Evolutionary conservation across 2,113 vertebrate species (phyloP), one percentile per base, ranked within the genome.

Genomic region (Oriolus oriolus): DNA sequence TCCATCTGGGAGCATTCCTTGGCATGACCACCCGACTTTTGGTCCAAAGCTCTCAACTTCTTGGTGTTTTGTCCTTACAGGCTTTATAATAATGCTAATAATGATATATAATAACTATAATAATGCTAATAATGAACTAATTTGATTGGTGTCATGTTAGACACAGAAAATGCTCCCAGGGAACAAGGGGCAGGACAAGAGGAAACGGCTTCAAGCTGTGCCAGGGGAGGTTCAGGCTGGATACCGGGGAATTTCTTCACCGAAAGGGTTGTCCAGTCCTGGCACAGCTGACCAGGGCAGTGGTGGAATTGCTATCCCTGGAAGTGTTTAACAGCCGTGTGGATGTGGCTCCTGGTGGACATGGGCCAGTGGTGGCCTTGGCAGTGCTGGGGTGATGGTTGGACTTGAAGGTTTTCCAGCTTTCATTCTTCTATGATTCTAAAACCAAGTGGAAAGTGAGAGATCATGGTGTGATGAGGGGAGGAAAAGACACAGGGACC

Each of bases 171-270:
- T 0, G 2, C 4, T 22, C n/a, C 39, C 26, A 35, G 20, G 44
- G 21, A 60, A 19, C 33, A 44, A 45, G 61, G 22, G 37, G 4
- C 14, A 37, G 63, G 45, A 59, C 17, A 52, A 59, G 45, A n/a
- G 1, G 1, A 56, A 65, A 56, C 0, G 0, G 4, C 21, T 44
- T 18, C 27, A 24, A 5, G 19, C 10, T 49, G 42, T 57, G 16
- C 35, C 42, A 37, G 63, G 18, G 22, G 33, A 77, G 6, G 6
- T 33, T 69, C 37, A 37, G 27, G 39, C 53, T 8, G 39, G 28
- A 61, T 39, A 7, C 1, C 61, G 47, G 39, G 63, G 18, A 39
- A n/a, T 53, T 33, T 28, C 22, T 61, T 15, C 73, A 5, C 63
- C 7, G 33, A 10, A 60, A 53, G 33, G 10, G 18, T 5, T 28